A percentile compares a stretch with the other conserved stretches of the same genome.
Evolutionary conservation across 2,888 invertebrate species (phyloP).

Genomic region (Himalopsyche japonica): DNA sequence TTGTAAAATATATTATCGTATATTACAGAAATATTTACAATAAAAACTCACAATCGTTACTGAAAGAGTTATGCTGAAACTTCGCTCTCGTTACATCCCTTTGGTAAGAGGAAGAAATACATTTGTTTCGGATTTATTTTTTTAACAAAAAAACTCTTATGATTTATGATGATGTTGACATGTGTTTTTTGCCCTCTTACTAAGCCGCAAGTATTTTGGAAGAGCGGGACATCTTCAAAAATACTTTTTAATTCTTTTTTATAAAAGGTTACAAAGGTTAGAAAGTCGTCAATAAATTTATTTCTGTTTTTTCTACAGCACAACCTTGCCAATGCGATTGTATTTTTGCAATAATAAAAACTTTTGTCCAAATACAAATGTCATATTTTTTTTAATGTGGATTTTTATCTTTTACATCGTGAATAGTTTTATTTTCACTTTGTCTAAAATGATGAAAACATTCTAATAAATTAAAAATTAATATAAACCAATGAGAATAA

Average conservation of each 20-base stretch:
- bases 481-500: too few relatives aligned
- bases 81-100: neutral
- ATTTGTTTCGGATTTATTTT: slow-evolving; percentile 23
- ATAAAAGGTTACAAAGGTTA: neutral
- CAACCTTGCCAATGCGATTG: too few relatives aligned
- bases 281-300: neutral
- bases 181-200: neutral
- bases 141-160: slow-evolving; percentile 13
- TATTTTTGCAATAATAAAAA: too few relatives aligned
- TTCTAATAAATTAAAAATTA: too few relatives aligned
- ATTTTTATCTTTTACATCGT: too few relatives aligned
- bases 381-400: too few relatives aligned
- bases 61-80: neutral
- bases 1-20: too few relatives aligned
- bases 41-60: neutral
- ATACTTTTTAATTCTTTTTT: neutral
- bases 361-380: too few relatives aligned
- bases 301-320: neutral
- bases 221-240: neutral
- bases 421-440: too few relatives aligned
- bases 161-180: slow-evolving; percentile 35
- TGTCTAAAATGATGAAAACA: too few relatives aligned
- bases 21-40: too few relatives aligned
- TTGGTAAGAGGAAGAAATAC: slow-evolving; percentile 9
- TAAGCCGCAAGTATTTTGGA: neutral